Evolutionary conservation across 1,140 invertebrate species (phyloP).

Genomic region (Drosophila nannoptera): DNA sequence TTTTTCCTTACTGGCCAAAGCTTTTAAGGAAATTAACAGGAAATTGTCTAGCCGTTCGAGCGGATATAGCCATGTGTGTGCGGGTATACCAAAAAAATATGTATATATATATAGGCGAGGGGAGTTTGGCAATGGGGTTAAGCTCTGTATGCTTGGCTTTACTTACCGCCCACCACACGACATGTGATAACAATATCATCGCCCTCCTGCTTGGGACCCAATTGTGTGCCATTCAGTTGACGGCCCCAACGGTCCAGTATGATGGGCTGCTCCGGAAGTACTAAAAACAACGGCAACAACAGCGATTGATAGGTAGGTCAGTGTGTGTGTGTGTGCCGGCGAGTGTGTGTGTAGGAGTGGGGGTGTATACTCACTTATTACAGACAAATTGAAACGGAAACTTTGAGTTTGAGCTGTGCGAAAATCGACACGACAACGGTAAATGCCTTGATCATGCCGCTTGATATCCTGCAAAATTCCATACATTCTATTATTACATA

Average conservation of each 20-base stretch:
- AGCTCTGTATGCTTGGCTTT: slow-evolving; percentile 30
- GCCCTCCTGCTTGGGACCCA: slow-evolving; percentile 89
- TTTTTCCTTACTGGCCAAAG: slow-evolving; percentile 59
- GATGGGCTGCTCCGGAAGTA: slow-evolving; percentile 90
- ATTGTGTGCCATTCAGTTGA: slow-evolving; percentile 84
- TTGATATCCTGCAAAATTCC: slow-evolving; percentile 84
- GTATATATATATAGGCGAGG: slow-evolving; percentile 5
- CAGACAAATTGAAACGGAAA: slow-evolving; percentile 91
- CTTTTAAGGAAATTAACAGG: slow-evolving; percentile 79
- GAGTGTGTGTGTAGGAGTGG: background rate
- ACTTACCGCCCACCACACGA: slow-evolving; percentile 82
- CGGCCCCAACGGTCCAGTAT: slow-evolving; percentile 89
- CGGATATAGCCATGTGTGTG: slow-evolving; percentile 59
- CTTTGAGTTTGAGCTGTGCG: slow-evolving; percentile 91
- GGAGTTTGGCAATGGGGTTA: slow-evolving; percentile 39
- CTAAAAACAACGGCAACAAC: slow-evolving; percentile 80
- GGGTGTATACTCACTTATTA: slow-evolving; percentile 87
- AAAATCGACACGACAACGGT: slow-evolving; percentile 93
- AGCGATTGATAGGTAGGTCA: slow-evolving; percentile 12
- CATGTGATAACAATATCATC: slow-evolving; percentile 83
- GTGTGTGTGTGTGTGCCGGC: slow-evolving; percentile 7
- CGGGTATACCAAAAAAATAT: background rate
- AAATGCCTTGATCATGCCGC: slow-evolving; percentile 90
- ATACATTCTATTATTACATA: slow-evolving; percentile 40
- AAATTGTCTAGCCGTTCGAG: slow-evolving; percentile 74